Evolutionary conservation across 2,888 invertebrate species (phyloP).

Genomic region (Meta bourneti): DNA sequence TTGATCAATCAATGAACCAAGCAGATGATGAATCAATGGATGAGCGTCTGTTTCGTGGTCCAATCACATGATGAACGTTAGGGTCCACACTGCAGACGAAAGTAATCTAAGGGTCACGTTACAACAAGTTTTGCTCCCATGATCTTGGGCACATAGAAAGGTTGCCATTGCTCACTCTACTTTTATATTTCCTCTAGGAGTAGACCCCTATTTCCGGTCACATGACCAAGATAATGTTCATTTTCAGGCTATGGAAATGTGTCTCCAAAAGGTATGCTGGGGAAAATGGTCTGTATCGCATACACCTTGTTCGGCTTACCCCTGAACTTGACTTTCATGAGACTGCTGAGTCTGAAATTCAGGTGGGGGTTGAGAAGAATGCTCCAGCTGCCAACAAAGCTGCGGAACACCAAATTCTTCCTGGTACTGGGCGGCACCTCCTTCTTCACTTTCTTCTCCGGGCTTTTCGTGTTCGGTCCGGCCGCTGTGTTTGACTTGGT

Average conservation of each 20-base stretch:
- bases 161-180: no score
- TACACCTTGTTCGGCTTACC: slow-evolving; percentile 51
- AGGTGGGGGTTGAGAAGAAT: not conserved
- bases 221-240: not conserved
- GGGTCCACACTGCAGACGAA: no score
- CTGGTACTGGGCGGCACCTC: not conserved
- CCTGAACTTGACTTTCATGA: slow-evolving; percentile 25
- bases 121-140: no score
- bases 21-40: no score
- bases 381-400: not conserved
- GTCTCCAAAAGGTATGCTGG: not conserved
- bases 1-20: no score
- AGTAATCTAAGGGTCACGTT: no score
- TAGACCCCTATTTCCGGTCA: no score
- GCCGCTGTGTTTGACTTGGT: not conserved
- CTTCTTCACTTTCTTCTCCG: not conserved
- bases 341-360: slow-evolving; percentile 36
- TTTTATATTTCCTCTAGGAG: no score
- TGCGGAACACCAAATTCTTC: not conserved
- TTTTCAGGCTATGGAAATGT: slow-evolving; percentile 62
- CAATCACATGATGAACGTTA: no score
- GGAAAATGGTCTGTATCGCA: slow-evolving; percentile 18
- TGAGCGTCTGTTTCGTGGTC: no score
- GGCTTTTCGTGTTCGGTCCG: slow-evolving; percentile 20
- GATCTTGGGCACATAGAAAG: no score